phyloP scores from a whole-genome alignment of 2,113 vertebrate species.

The Macquaria ambigua region DNA sequence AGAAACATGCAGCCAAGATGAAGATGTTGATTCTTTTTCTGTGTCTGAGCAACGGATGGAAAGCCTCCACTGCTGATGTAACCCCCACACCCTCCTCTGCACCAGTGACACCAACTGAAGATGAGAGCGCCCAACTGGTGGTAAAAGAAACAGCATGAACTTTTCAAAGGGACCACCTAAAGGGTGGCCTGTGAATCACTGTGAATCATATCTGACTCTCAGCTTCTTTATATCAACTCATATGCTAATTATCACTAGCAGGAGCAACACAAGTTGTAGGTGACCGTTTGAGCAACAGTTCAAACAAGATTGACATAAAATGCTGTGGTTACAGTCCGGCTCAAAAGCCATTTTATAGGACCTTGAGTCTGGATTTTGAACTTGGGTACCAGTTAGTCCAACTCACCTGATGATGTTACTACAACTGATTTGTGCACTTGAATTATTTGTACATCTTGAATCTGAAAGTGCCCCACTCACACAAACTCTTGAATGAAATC shows the following conservation, averaged over 20 bases:
- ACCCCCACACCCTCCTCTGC: constrained; percentile 32
- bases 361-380: background rate
- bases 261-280: background rate
- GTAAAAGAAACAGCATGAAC: constrained; percentile 55
- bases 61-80: background rate
- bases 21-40: constrained; percentile 59
- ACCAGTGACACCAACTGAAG: constrained; percentile 71
- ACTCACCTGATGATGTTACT: background rate
- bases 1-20: constrained; percentile 61
- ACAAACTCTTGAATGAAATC: background rate
- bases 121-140: constrained; percentile 75
- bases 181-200: background rate
- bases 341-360: background rate
- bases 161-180: too few relatives aligned
- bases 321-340: too few relatives aligned
- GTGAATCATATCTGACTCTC: background rate
- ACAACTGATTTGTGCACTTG: background rate
- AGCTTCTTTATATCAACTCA: background rate
- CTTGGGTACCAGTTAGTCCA: background rate
- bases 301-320: too few relatives aligned
- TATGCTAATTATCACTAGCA: background rate
- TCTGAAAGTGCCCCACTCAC: background rate
- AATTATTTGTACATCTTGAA: background rate
- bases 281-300: background rate
- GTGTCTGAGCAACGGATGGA: constrained; percentile 43